phyloP scores from a whole-genome alignment of 2,888 invertebrate species.

The Dynastes maya region DNA sequence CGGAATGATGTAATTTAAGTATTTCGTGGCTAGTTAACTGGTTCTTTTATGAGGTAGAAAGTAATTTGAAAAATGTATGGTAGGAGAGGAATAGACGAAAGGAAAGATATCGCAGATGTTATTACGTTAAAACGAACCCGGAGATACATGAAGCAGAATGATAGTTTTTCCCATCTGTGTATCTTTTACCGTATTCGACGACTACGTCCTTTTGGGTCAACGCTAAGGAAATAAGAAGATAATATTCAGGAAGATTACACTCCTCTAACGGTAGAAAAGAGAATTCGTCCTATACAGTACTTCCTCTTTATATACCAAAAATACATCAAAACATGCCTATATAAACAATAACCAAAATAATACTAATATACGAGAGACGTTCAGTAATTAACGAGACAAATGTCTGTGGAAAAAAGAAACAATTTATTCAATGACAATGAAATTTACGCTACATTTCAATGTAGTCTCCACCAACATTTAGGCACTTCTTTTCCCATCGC shows the following conservation, averaged over 20 bases:
- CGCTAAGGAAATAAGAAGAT: background rate
- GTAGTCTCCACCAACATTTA: no score
- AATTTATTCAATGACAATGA: no score
- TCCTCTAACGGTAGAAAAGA: background rate
- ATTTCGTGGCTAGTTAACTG: conserved; percentile 16
- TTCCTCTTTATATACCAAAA: no score
- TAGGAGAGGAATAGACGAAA: background rate
- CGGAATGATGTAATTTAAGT: conserved; percentile 29
- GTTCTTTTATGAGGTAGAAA: conserved; percentile 32
- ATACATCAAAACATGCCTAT: no score
- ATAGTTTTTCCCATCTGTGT: background rate
- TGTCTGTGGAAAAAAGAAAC: no score
- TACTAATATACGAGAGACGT: no score
- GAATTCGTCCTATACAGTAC: no score
- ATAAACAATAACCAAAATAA: no score
- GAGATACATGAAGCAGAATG: background rate
- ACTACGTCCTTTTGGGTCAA: background rate
- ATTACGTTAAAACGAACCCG: background rate
- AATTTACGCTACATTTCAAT: no score
- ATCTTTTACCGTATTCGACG: background rate
- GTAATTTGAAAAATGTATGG: conserved; percentile 34
- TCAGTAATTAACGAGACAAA: no score
- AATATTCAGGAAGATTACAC: background rate
- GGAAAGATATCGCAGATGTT: background rate
- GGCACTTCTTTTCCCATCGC: no score